Evolutionary conservation across 2,888 invertebrate species (phyloP), one percentile per base, ranked within the genome.

Genomic region (Hesperia comma): DNA sequence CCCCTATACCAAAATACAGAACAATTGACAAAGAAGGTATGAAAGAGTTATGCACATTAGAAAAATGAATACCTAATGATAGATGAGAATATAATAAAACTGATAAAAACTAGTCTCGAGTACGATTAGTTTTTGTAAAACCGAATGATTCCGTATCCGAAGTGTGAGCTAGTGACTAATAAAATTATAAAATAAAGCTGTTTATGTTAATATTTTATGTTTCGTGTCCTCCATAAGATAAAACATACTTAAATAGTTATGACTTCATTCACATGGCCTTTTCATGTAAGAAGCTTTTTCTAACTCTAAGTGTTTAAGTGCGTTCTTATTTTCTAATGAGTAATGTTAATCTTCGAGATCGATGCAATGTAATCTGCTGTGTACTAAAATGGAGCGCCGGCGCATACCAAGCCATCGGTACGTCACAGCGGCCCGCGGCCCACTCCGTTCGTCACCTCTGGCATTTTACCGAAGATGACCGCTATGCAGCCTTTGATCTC

Each of bases 391-490:
- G 70, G 71, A 60, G 66, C 68, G 66, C 60, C 56, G 66, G 74
- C 77, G 82, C 86, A 87, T 87, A 84, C 85, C 85, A 84, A 81
- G 84, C 74, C 77, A 72, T 71, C 74, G 74, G 63, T 70, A 56
- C 72, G 73, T 73, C 70, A 72, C 49, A 71, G 70, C 72, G 72
- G 73, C 69, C 69, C 70, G 69, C 71, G 68, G 68, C 70, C 72
- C 75, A 67, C 69, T 61, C 69, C 73, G 75, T 64, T 78, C 49
- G 17, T 49, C 82, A 90, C 87, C 89, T 85, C 77, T 88, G 89
- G 79, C 88, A 90, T 90, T 90, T 87, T 70, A 70, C 72, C 75
- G 81, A 80, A 84, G 88, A 90, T 85, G 88, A 84, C 88, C 86
- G 83, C 81, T 84, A 81, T 81, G 78, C 76, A 85, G 85, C 83